Conservation (phyloP, 2,888 invertebrate genomes). For the Drosophila pseudotalamancana region DNA sequence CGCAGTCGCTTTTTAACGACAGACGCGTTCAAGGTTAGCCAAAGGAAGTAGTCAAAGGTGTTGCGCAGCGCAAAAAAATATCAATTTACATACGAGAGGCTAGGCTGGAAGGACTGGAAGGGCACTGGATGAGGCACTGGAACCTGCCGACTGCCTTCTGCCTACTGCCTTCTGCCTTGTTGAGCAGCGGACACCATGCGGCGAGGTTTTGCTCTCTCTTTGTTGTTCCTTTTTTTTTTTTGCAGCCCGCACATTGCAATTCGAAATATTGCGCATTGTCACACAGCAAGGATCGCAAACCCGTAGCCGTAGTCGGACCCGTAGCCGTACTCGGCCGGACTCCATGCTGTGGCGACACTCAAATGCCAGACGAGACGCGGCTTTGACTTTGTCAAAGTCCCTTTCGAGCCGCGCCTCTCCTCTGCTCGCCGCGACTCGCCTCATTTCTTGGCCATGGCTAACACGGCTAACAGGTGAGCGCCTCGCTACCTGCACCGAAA, state of each 20-base stretch:
- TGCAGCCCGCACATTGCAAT: constrained; percentile 73
- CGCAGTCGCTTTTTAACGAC: constrained; percentile 32
- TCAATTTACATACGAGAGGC: constrained; percentile 70
- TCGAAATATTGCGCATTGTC: constrained; percentile 76
- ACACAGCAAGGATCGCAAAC: constrained; percentile 51
- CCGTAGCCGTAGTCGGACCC: neutral
- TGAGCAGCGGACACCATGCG: constrained; percentile 69
- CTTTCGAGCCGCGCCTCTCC: constrained; percentile 17
- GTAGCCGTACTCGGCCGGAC: constrained; percentile 18
- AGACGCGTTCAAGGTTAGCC: constrained; percentile 71
- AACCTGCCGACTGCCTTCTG: constrained; percentile 10
- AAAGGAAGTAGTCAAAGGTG: constrained; percentile 69
- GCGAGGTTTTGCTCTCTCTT: constrained; percentile 36
- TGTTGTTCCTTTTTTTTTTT: constrained; percentile 13
- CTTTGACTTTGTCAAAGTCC: constrained; percentile 61
- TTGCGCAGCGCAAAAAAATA: constrained; percentile 57
- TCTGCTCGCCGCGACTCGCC: no score
- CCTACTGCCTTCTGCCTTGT: constrained; percentile 36
- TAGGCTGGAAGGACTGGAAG: neutral
- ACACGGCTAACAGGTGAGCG: constrained; percentile 81
- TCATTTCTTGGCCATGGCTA: constrained; percentile 13
- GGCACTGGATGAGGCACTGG: neutral
- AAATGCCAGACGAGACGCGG: constrained; percentile 58
- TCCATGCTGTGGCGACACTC: constrained; percentile 73
- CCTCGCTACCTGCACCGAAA: constrained; percentile 63